These are phyloP conservation scores for Anodontia alba DNA, from an alignment of 2,888 invertebrate species.

Conservation along the genomic window DNA sequence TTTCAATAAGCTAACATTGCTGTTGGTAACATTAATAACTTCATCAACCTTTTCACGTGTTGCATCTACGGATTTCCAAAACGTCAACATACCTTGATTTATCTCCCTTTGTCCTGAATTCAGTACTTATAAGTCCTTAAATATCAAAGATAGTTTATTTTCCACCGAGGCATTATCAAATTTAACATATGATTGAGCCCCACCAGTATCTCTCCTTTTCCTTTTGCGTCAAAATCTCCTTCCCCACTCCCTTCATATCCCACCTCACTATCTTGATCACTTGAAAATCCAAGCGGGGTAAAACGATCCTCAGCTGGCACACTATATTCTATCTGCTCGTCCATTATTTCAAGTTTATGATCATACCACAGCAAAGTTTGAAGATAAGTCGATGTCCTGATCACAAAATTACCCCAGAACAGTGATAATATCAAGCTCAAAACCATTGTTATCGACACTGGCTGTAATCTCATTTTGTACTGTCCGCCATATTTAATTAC, in stretches of 20 bases:
- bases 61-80: background rate
- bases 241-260: background rate
- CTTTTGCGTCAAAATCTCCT: background rate
- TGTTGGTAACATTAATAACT: constrained; percentile 12
- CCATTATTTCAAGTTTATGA: background rate
- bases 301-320: background rate
- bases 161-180: background rate
- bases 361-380: background rate
- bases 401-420: background rate
- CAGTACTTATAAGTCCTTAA: background rate
- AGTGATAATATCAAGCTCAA: background rate
- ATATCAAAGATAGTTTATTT: background rate
- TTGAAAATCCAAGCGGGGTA: background rate
- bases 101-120: background rate
- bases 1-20: constrained; percentile 17
- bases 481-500: constrained; percentile 4
- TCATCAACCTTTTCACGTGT: constrained; percentile 9
- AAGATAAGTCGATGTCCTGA: background rate
- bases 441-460: background rate
- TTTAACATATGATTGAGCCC: background rate
- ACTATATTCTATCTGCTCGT: background rate
- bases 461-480: constrained; percentile 7
- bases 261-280: background rate
- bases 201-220: background rate
- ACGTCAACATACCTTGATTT: background rate